These are phyloP conservation scores for Euplagia quadripunctaria DNA, from an alignment of 2,888 invertebrate genomes.

Conservation along the genomic window DNA sequence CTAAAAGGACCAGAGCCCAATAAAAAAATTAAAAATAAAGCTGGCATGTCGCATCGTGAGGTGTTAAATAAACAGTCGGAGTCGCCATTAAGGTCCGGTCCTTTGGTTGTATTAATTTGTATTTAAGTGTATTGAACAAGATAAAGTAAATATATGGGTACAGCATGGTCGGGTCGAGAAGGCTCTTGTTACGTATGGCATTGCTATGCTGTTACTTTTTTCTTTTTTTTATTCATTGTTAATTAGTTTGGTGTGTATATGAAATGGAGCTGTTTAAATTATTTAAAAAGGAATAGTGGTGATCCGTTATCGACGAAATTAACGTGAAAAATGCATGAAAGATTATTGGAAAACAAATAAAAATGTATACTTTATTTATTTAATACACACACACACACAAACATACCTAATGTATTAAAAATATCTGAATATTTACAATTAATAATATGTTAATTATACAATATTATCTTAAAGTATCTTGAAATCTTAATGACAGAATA, in stretches of 20 bases:
- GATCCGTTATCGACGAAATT: neutral
- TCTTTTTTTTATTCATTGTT: slow-evolving; percentile 36
- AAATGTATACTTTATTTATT: neutral
- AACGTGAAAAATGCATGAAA: neutral
- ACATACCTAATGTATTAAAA: neutral
- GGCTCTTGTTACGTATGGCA: slow-evolving; percentile 66
- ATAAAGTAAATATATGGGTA: slow-evolving; percentile 85
- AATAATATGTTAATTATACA: slow-evolving; percentile 2
- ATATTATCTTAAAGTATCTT: neutral
- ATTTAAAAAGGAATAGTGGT: slow-evolving; percentile 3
- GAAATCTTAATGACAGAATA: neutral
- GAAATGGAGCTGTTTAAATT: slow-evolving; percentile 20
- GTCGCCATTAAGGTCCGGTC: slow-evolving; percentile 82
- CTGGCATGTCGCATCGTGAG: slow-evolving; percentile 78
- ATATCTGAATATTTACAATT: neutral
- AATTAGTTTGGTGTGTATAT: slow-evolving; percentile 42
- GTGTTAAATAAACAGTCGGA: slow-evolving; percentile 86
- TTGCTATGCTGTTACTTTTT: slow-evolving; percentile 44
- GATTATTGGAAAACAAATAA: neutral
- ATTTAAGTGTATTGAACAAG: slow-evolving; percentile 87
- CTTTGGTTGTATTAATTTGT: slow-evolving; percentile 87
- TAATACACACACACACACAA: too few relatives aligned
- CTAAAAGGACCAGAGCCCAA: slow-evolving; percentile 71
- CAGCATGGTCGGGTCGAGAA: slow-evolving; percentile 65
- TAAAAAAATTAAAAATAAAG: slow-evolving; percentile 75